Percentiles rank a stretch among this genome's conserved stretches.
Evolutionary conservation across 2,797 vertebrate genomes (phyloP).

Genomic region (Macroramphosus scolopax): DNA sequence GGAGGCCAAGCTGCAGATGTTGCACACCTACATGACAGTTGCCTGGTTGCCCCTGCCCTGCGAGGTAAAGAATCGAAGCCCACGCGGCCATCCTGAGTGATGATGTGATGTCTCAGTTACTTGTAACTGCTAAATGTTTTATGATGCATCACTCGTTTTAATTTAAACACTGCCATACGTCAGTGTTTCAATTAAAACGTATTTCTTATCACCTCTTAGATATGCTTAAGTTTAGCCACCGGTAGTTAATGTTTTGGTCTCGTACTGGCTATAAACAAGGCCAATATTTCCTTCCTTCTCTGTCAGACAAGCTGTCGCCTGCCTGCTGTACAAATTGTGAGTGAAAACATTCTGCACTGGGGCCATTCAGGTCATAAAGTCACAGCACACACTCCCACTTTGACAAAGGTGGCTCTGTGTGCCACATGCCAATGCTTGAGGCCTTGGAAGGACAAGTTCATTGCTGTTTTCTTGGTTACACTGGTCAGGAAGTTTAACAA

Average conservation of each 20-base stretch:
- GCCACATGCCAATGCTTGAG: conserved; percentile 11
- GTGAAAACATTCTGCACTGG: conserved; percentile 40
- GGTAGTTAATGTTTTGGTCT: conserved; percentile 11
- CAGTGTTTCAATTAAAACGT: too few species aligned
- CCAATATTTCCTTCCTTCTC: conserved; percentile 11
- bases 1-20: conserved; percentile 92
- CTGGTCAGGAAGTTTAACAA: background rate
- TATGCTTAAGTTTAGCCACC: background rate
- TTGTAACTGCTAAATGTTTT: background rate
- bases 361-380: conserved; percentile 33
- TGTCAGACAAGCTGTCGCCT: conserved; percentile 11
- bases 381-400: conserved; percentile 4
- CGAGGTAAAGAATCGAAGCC: conserved; percentile 79
- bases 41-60: conserved; percentile 88
- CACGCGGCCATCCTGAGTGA: conserved; percentile 1
- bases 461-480: conserved; percentile 2
- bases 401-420: conserved; percentile 49
- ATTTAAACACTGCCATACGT: too few species aligned
- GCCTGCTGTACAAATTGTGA: conserved; percentile 12
- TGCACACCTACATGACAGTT: conserved; percentile 94
- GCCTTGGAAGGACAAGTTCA: conserved; percentile 18
- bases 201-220: too few species aligned
- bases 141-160: background rate
- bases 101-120: background rate
- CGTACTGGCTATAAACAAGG: conserved; percentile 12